These are phyloP conservation scores for Dendrolimus houi DNA, from an alignment of 2,888 invertebrate species.

Conservation along the genomic window DNA sequence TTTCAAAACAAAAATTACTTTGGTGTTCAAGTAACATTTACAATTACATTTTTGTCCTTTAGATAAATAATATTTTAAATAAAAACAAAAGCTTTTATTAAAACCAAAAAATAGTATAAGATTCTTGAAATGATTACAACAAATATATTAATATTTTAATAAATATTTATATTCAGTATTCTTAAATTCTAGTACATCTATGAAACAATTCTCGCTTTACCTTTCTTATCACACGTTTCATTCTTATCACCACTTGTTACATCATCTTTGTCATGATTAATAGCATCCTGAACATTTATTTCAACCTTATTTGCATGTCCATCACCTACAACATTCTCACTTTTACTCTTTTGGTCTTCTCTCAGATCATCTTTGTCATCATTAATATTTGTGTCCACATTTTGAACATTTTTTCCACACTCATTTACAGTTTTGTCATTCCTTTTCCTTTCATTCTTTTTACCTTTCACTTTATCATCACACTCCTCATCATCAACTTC, in stretches of 20 bases:
- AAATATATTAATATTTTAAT: not conserved
- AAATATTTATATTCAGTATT: not conserved
- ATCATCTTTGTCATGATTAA: not conserved
- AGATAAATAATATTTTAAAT: too few species aligned
- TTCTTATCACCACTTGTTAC: not conserved
- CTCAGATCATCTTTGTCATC: not conserved
- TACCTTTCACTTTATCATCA: slow-evolving; percentile 16
- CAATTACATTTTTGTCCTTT: too few species aligned
- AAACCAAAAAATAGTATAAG: too few species aligned
- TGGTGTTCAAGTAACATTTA: too few species aligned
- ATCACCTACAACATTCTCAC: not conserved
- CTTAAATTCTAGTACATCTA: not conserved
- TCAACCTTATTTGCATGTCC: not conserved
- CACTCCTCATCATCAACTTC: slow-evolving; percentile 42
- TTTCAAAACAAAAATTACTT: too few species aligned
- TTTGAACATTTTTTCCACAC: not conserved
- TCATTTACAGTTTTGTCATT: slow-evolving; percentile 1
- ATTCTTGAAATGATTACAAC: too few species aligned
- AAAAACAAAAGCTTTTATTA: too few species aligned
- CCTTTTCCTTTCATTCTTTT: slow-evolving; percentile 6
- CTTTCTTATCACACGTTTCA: too few species aligned
- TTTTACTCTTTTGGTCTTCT: not conserved
- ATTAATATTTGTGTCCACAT: not conserved
- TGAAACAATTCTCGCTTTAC: too few species aligned
- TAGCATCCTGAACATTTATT: not conserved